These are phyloP conservation scores for Cheirogaleus medius DNA, from an alignment of 2,113 vertebrate species.

Conservation along the genomic window DNA sequence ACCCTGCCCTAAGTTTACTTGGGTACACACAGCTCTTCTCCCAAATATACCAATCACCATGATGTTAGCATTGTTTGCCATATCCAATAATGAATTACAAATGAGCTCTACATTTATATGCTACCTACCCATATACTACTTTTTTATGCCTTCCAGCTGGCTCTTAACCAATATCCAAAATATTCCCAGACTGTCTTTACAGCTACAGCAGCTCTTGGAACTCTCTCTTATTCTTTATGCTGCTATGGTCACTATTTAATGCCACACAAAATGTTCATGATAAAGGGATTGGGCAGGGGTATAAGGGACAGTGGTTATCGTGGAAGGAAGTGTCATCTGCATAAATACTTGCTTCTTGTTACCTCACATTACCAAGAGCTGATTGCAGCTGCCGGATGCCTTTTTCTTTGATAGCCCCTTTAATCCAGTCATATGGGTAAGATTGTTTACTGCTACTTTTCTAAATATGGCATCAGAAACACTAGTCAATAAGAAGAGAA, in stretches of 20 bases:
- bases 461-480: neutral
- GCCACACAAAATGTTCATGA: neutral
- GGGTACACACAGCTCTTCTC: neutral
- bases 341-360: neutral
- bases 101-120: neutral
- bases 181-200: neutral
- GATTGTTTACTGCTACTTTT: neutral
- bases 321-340: neutral
- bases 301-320: neutral
- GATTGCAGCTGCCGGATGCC: neutral
- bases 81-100: neutral
- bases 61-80: neutral
- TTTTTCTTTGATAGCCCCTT: neutral
- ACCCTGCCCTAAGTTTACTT: neutral
- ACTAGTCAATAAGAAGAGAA: neutral
- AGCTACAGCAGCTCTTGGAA: neutral
- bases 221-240: neutral
- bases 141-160: neutral
- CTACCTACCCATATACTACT: neutral
- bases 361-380: neutral
- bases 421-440: neutral
- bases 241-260: neutral
- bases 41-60: neutral
- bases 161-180: neutral
- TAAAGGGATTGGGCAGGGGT: neutral